Base-by-base conservation (phyloP, 2,888 invertebrate genomes). In the Carcina quercana region DNA sequence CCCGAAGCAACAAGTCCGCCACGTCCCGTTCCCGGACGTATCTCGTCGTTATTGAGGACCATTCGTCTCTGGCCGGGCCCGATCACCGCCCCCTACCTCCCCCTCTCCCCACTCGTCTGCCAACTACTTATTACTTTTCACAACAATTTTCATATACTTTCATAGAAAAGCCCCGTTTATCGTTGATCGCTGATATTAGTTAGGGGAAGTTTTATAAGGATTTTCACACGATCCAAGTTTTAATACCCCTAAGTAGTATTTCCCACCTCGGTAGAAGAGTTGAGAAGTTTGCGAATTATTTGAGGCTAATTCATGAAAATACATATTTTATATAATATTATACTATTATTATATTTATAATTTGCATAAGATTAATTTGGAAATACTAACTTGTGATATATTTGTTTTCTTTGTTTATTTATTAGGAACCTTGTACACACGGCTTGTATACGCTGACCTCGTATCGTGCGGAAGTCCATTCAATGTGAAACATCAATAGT, bases 1-100 rank as follows among this genome's bases (percentile, higher is more conserved):
- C 31, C 40, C 42, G 63, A 60, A 69, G 79, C 79, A 80, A 79
- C 79, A 80, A 76, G 79, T 76, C 55, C 63, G 60, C n/a, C n/a
- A 59, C 50, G 59, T 66, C 65, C 63, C 66, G 64, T 56, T 51
- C 55, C 60, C 61, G 66, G 63, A 61, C 65, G 64, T 59, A 59
- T 62, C 68, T 59, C 63, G 51, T 43, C 52, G 54, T 59, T 68
- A 74, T 72, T 63, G 72, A 63, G 68, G 58, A 59, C 65, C 59
- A 64, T 69, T 66, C 66, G 65, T 73, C 72, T 69, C 65, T 53
- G 57, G n/a, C n/a, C n/a, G 45, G 49, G 45, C 53, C 45, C 63
- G 50, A 64, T 63, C 60, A 48, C 40, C 43, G 32, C 44, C 44
- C 27, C 34, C 32, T 37, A 19, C 37, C 29, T 25, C 28, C 37